Evolutionary conservation across 2,113 vertebrate species (phyloP), one percentile per base, ranked within the genome.

Genomic region (Procavia capensis): DNA sequence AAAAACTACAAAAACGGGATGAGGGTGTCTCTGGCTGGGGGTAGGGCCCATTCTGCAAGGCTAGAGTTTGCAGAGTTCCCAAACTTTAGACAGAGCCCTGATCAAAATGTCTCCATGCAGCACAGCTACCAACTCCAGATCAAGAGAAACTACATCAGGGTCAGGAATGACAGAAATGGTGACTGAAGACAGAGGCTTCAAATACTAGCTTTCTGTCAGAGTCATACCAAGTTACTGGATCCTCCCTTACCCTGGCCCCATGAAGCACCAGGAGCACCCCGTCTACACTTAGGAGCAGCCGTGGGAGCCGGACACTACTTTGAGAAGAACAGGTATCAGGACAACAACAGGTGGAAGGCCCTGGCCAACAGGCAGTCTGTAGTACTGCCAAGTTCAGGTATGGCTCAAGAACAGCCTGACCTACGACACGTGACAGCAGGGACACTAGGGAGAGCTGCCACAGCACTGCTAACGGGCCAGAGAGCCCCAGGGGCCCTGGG

Each of bases 301-400:
- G 11, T 2, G 0, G 2, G 9, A 7, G 34, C 54, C 94, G 45
- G 36, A 79, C 10, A 13, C 0, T 0, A 2, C 0, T 94, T 92
- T 3, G 0, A 1, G 5, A 14, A 0, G 6, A 47, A 6, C 2
- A 47, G 0, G 5, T 66, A 83, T 9, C 92, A 61, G 0, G 25
- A 11, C 41, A 27, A 16, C 0, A 0, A 25, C 4, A 25, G 59
- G 0, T 31, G 36, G 0, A 1, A 1, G 6, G 6, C 4, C 0
- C 76, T 95, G 59, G 84, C 79, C 0, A 4, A 9, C 25, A 9
- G 2, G 5, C 0, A 0, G 1, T 0, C 25, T 95, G 0, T 0
- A 16, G 0, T 45, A 66, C 7, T 6, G 50, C 1, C 78, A 94
- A 17, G 8, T 97, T 0, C 63, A 61, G 84, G 43, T 54, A 27